Evolutionary conservation across 2,113 vertebrate genomes (phyloP).

Genomic region (Octodon degus): DNA sequence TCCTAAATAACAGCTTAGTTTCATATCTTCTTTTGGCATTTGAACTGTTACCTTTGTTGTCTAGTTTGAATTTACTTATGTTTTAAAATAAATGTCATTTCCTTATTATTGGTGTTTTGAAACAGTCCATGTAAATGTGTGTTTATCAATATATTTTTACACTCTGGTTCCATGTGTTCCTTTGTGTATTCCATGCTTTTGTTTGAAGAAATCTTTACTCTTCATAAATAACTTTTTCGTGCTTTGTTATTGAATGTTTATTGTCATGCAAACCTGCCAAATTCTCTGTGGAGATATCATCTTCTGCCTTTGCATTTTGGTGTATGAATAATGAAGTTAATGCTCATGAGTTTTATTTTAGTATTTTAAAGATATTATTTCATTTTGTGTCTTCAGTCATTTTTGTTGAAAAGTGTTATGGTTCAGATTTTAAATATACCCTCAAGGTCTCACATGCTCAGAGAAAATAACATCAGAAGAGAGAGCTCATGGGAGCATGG

Average conservation of each 20-base stretch:
- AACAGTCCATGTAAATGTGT: not conserved
- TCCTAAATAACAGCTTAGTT: not conserved
- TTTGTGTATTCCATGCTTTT: not conserved
- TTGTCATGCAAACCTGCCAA: not conserved
- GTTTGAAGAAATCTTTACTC: not conserved
- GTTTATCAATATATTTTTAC: not conserved
- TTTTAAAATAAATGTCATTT: not conserved
- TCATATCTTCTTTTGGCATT: not conserved
- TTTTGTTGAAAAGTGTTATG: not conserved
- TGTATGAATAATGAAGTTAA: not conserved
- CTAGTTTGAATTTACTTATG: not conserved
- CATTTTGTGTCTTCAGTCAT: not conserved
- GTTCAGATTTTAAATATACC: not conserved
- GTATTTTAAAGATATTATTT: not conserved
- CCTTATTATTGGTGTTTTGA: not conserved
- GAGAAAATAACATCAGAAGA: not conserved
- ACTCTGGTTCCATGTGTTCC: not conserved
- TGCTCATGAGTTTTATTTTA: too few species aligned
- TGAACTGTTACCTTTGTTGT: not conserved
- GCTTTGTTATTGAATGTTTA: conserved; percentile 1
- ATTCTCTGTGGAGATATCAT: not conserved
- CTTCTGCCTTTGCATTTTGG: not conserved
- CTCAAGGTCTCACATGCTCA: not conserved
- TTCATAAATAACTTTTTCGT: not conserved
- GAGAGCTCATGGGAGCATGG: not conserved